Percentiles rank a stretch among this genome's conserved stretches.
Conservation (phyloP, 2,797 vertebrate genomes). For the Eidolon dupreanum region DNA sequence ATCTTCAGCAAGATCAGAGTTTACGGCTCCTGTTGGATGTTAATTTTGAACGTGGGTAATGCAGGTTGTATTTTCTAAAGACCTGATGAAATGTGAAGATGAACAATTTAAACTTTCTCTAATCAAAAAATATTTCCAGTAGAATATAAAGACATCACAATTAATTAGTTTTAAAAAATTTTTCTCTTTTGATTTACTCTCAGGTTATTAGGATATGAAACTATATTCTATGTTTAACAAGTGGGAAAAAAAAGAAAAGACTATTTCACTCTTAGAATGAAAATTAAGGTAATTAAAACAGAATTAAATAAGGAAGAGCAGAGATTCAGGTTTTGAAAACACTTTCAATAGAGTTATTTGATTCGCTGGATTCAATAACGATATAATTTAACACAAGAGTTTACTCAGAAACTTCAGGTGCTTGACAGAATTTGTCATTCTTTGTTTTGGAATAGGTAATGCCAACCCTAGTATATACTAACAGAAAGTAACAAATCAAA, state of each 20-base stretch:
- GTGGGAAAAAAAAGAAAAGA: not conserved
- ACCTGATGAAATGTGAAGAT: not conserved
- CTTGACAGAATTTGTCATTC: not conserved
- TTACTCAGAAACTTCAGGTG: not conserved
- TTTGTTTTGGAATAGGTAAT: not conserved
- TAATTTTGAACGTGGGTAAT: conserved; percentile 1
- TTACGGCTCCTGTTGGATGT: conserved; percentile 45
- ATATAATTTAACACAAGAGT: not conserved
- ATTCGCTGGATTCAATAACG: not conserved
- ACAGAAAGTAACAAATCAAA: not conserved
- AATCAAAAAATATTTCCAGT: not conserved
- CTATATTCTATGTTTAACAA: not conserved
- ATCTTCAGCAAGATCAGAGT: conserved; percentile 49
- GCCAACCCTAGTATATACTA: not conserved
- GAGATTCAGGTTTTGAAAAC: not conserved
- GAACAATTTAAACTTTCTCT: not conserved
- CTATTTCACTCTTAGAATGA: not conserved
- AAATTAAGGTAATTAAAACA: not conserved
- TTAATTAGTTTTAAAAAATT: not conserved
- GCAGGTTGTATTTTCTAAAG: not conserved
- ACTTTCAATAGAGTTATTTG: not conserved
- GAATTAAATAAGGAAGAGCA: not conserved
- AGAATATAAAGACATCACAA: not conserved
- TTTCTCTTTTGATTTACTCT: not conserved
- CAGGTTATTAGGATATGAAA: not conserved